phyloP scores from a whole-genome alignment of 2,888 invertebrate species.

The Aquatica leii region DNA sequence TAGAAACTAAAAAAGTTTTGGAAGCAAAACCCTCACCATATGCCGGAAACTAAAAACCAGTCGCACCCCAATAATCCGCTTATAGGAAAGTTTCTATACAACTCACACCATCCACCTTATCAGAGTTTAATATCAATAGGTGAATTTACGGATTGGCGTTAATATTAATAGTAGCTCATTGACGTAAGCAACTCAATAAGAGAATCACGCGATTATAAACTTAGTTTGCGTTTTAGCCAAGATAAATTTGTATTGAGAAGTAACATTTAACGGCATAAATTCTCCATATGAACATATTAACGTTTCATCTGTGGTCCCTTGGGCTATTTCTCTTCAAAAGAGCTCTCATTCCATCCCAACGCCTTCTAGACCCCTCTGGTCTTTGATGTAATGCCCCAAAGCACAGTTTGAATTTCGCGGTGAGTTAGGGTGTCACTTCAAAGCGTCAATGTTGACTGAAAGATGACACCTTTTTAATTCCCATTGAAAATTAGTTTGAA shows the following conservation, averaged over 20 bases:
- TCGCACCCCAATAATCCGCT: slow-evolving; percentile 52
- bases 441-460: slow-evolving; percentile 55
- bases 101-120: slow-evolving; percentile 56
- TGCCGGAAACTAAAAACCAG: slow-evolving; percentile 56
- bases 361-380: slow-evolving; percentile 52
- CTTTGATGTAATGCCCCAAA: slow-evolving; percentile 54
- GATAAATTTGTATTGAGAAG: background rate
- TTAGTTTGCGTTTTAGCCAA: background rate
- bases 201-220: no score
- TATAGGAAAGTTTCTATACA: slow-evolving; percentile 51
- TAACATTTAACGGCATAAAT: slow-evolving; percentile 49
- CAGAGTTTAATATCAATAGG: slow-evolving; percentile 42
- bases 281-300: slow-evolving; percentile 41
- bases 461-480: slow-evolving; percentile 60
- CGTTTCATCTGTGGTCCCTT: slow-evolving; percentile 42
- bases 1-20: slow-evolving; percentile 5
- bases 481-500: slow-evolving; percentile 59
- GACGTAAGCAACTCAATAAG: no score
- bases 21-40: slow-evolving; percentile 39
- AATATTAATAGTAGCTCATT: background rate
- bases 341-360: slow-evolving; percentile 56
- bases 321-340: slow-evolving; percentile 53
- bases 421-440: slow-evolving; percentile 49
- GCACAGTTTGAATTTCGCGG: slow-evolving; percentile 54
- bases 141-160: background rate